Conservation (phyloP, 2,113 vertebrate genomes). For the Anhinga rufa region DNA sequence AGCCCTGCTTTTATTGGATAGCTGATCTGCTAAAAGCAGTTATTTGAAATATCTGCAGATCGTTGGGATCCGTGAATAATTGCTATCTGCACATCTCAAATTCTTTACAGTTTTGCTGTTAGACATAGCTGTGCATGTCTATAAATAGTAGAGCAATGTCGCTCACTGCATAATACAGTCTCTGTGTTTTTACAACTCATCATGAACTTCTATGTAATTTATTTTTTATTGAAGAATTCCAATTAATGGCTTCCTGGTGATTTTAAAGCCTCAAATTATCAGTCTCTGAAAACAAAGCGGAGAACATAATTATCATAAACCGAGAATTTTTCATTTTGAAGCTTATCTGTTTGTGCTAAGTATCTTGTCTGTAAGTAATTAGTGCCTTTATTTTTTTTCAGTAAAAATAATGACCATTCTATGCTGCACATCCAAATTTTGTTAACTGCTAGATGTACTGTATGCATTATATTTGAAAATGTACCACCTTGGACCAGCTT, state of each 20-base stretch:
- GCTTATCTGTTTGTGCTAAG: slow-evolving; percentile 88
- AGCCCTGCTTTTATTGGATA: slow-evolving; percentile 63
- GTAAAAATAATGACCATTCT: slow-evolving; percentile 86
- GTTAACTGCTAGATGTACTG: slow-evolving; percentile 78
- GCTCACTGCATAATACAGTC: slow-evolving; percentile 80
- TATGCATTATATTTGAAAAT: slow-evolving; percentile 75
- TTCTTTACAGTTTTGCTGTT: slow-evolving; percentile 73
- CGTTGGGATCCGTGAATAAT: slow-evolving; percentile 69
- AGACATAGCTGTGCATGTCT: slow-evolving; percentile 66
- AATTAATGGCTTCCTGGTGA: slow-evolving; percentile 90
- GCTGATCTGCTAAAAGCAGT: slow-evolving; percentile 71
- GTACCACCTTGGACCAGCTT: slow-evolving; percentile 76
- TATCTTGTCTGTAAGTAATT: slow-evolving; percentile 88
- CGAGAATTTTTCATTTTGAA: slow-evolving; percentile 87
- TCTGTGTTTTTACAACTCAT: slow-evolving; percentile 83
- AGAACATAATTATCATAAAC: slow-evolving; percentile 89
- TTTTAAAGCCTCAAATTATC: slow-evolving; percentile 89
- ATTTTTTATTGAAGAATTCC: slow-evolving; percentile 90
- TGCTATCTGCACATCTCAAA: slow-evolving; percentile 75
- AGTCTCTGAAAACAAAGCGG: slow-evolving; percentile 87
- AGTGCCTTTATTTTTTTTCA: slow-evolving; percentile 83
- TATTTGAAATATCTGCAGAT: slow-evolving; percentile 74
- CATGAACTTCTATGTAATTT: slow-evolving; percentile 86
- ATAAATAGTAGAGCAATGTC: slow-evolving; percentile 76
- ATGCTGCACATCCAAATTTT: slow-evolving; percentile 79